Base-by-base conservation (phyloP, 2,888 invertebrate genomes). In the Melieria omissa region DNA sequence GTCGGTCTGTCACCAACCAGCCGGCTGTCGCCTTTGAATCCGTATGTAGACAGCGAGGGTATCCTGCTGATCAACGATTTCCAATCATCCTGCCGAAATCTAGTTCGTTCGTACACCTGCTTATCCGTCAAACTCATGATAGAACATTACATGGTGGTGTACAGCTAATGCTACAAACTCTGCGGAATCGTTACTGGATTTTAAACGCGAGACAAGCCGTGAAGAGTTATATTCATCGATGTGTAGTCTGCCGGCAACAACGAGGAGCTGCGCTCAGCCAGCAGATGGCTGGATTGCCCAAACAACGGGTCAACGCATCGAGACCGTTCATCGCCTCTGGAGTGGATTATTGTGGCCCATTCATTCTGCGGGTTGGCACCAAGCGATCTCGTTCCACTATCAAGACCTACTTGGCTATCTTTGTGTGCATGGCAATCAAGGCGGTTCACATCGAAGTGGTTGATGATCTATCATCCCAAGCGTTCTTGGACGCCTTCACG, bases 401-500 rank as follows among this genome's bases (percentile, higher is more conserved):
- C 41, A 61, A 61, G 44, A n/a, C 61, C 4, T 61, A 42, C 45
- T n/a, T 61, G 44, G 41, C 61, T n/a, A 58, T 58, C 10, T 58
- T 41, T 3, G 41, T 58, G 29, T 58, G 29, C 29, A 29, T 58
- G 29, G 29, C 61, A 1, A 61, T 44, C 42, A 61, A 44, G 6
- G 65, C 61, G 42, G 61, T 61, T 7, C 44, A 61, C 14, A 61
- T 61, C 12, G 46, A 62, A 14, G 62, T 62, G 2, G 62, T 66
- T 8, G 66, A 66, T 42, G 66, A 66, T 44, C 66, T 57, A 16
- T 66, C 55, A 57, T 66, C 45, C n/a, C 4, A 45, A 42, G 57
- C 57, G 14, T 55, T 62, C 14, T 2, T 62, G 12, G 62, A 62
- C 16, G 9, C 16, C 10, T 73, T 74, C 41, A 74, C 63, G 0